These are phyloP conservation scores for Carcina quercana DNA, from an alignment of 2,888 invertebrate genomes.

Conservation along the genomic window DNA sequence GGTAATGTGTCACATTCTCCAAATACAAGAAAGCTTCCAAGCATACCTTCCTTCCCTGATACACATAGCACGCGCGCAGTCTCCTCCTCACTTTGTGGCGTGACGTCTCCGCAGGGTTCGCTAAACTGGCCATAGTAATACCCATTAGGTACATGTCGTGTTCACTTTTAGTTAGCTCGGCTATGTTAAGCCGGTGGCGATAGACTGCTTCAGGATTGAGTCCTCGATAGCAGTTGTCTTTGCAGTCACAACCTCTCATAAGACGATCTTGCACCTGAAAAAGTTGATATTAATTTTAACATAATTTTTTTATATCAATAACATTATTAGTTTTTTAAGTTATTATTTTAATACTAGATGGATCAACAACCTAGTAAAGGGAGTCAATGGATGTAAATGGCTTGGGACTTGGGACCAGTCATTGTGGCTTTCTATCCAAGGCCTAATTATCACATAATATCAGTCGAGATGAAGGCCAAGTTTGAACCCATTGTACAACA, in stretches of 20 bases:
- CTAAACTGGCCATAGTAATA: constrained; percentile 87
- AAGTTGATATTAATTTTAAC: no score
- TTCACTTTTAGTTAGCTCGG: constrained; percentile 85
- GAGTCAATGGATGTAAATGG: no score
- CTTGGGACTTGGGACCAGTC: no score
- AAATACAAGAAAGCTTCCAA: constrained; percentile 85
- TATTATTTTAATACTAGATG: no score
- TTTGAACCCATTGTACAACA: no score
- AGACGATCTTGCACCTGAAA: constrained; percentile 81
- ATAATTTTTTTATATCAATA: not conserved
- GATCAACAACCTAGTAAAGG: no score
- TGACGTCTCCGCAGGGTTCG: constrained; percentile 82
- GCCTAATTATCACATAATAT: no score
- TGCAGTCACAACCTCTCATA: constrained; percentile 83
- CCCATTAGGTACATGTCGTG: constrained; percentile 91
- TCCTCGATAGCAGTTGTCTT: constrained; percentile 84
- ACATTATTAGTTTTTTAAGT: no score
- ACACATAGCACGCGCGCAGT: constrained; percentile 83
- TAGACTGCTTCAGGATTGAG: constrained; percentile 84
- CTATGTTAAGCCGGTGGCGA: constrained; percentile 84
- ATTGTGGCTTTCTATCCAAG: no score
- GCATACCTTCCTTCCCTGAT: constrained; percentile 85
- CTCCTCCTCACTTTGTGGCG: constrained; percentile 82
- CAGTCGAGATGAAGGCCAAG: no score
- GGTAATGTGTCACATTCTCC: constrained; percentile 87